These are phyloP conservation scores for Drosophila mettleri DNA, from an alignment of 2,888 invertebrate species.

Conservation along the genomic window DNA sequence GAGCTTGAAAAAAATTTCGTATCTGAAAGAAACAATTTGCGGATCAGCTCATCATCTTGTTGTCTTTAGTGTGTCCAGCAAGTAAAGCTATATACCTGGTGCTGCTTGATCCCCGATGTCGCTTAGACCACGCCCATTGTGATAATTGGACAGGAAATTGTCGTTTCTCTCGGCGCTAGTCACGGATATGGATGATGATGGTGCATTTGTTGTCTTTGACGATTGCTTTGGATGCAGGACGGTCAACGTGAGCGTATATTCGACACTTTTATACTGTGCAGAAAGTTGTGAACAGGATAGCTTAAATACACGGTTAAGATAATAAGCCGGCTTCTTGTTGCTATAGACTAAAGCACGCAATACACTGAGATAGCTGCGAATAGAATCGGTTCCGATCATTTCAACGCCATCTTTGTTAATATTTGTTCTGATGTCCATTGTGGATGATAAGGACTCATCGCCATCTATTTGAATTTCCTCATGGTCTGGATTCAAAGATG, in stretches of 20 bases:
- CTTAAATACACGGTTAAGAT: slow-evolving; percentile 97
- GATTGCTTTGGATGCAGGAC: slow-evolving; percentile 92
- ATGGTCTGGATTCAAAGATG: slow-evolving; percentile 97
- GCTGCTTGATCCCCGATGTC: slow-evolving; percentile 29
- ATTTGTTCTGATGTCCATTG: slow-evolving; percentile 87
- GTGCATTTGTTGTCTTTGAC: slow-evolving; percentile 85
- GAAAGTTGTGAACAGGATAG: slow-evolving; percentile 97
- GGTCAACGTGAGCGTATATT: slow-evolving; percentile 96
- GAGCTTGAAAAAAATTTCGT: slow-evolving; percentile 85
- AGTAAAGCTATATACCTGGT: slow-evolving; percentile 34
- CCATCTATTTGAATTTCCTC: slow-evolving; percentile 88
- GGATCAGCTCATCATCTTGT: not conserved
- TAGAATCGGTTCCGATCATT: slow-evolving; percentile 84
- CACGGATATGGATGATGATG: slow-evolving; percentile 85
- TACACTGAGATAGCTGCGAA: slow-evolving; percentile 83
- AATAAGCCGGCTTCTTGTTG: slow-evolving; percentile 98
- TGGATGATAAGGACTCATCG: slow-evolving; percentile 83
- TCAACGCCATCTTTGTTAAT: slow-evolving; percentile 95
- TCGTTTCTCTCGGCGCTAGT: slow-evolving; percentile 22
- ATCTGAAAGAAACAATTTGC: slow-evolving; percentile 64
- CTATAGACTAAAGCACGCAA: slow-evolving; percentile 90
- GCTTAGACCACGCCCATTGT: slow-evolving; percentile 22
- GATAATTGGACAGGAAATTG: slow-evolving; percentile 37
- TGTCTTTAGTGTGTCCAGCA: not conserved
- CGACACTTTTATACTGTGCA: slow-evolving; percentile 97